Evolutionary conservation across 2,113 vertebrate species (phyloP), one percentile per base, ranked within the genome.

Genomic region (Oenanthe melanoleuca): DNA sequence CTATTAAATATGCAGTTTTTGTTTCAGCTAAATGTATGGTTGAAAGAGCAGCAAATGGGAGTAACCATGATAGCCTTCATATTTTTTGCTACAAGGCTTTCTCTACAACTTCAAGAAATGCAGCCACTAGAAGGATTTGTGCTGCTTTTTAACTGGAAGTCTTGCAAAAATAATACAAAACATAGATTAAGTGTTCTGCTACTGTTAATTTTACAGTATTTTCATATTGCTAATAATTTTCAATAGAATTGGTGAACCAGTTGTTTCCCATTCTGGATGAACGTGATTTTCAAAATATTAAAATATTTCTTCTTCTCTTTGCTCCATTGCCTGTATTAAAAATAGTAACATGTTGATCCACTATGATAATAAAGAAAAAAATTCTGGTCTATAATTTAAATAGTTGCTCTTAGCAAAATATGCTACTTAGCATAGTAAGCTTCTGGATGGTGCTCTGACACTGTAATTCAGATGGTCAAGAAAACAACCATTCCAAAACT

Each of bases 321-420:
- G 29, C 53, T 59, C 31, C 14, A 26, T 15, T 89, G 53, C 23
- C 78, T 44, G 11, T 45, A 72, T 47, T 77, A 80, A 79, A 95
- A 94, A 91, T 72, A 97, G 74, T 9, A 81, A 71, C n/a, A 65
- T 47, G 63, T 61, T 92, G 70, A 92, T 64, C 70, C 8, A 11
- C 81, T 90, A 90, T 50, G 29, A 91, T 65, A 93, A 96, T 81
- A 96, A 94, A 95, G 38, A 33, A 96, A 88, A 38, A 91, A 64
- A 80, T 92, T 81, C 64, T 89, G 50, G 60, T 56, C 83, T 93
- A 26, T 66, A 88, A 93, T 92, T 95, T 96, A 93, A 93, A 91
- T 81, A 70, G 79, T 79, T 94, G 33, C 25, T 93, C 23, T 75
- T 72, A 82, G 78, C 25, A 89, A 91, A 88, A 89, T n/a, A 86